Evolutionary conservation across 2,888 invertebrate species (phyloP), one percentile per base, ranked within the genome.

Genomic region (Heliconius cydno): DNA sequence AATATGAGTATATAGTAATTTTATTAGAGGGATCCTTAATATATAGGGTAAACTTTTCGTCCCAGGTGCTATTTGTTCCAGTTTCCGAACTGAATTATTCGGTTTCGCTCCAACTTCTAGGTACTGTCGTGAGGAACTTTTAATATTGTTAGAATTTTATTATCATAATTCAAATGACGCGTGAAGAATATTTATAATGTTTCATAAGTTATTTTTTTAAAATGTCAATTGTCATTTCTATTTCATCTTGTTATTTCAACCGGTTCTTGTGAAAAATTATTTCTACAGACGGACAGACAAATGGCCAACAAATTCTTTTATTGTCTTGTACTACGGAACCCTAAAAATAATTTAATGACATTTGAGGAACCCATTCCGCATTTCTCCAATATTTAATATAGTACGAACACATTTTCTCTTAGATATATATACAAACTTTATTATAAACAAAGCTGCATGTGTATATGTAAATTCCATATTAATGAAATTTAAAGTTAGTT

Each of bases 11-110:
- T 19, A 28, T 28, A 70, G 9, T n/a, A 12, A 28, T 2, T 15
- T 71, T 65, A 28, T 41, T 46, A 46, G 19, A 71, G 46, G 28
- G 28, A 46, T 28, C 15, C 25, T 22, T 25, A 70, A 70, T 41
- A 71, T 15, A 46, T 25, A 70, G 71, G 71, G n/a, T 71, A 41
- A 71, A 77, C 60, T 77, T 77, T 28, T n/a, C 63, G 41, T 63
- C 77, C 63, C 77, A 71, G 71, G 63, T 71, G 77, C 70, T 71
- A 71, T 77, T 71, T 77, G 71, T 63, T 41, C 71, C 41, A 77
- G 71, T 71, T 77, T 30, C 28, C 6, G 15, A 77, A 77, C 63
- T 41, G 71, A 46, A 65, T 46, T 71, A 71, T 77, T 77, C 63
- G n/a, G 41, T 77, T 76, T 46, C 28, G 19, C n/a, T 4, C 9